These are phyloP conservation scores for Mus musculus DNA, from an alignment of 2,113 vertebrate genomes.

Conservation along the genomic window DNA sequence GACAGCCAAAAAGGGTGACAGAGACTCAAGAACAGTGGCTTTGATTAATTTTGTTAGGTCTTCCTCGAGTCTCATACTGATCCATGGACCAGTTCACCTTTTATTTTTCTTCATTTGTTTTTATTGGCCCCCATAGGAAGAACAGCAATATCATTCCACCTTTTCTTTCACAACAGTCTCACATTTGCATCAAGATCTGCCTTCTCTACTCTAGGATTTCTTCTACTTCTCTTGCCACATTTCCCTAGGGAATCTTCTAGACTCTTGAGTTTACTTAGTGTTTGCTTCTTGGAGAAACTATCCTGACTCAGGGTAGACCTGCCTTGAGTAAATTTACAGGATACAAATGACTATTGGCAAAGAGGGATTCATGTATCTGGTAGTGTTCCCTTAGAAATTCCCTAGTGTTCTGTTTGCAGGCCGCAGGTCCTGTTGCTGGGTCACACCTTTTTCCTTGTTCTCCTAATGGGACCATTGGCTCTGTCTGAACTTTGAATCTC, in stretches of 20 bases:
- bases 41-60: not conserved
- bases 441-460: not conserved
- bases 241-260: not conserved
- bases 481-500: not conserved
- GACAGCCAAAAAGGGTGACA: not conserved
- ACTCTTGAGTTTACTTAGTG: not conserved
- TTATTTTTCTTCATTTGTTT: no score
- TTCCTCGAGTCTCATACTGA: not conserved
- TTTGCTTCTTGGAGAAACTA: not conserved
- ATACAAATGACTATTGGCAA: no score
- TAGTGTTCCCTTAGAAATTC: not conserved
- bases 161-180: not conserved
- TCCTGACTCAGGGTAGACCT: not conserved
- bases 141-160: no score
- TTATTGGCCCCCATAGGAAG: no score
- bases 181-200: no score
- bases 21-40: not conserved
- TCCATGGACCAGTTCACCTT: not conserved
- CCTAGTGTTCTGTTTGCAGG: not conserved
- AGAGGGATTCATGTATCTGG: not conserved
- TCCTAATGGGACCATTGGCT: not conserved
- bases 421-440: not conserved
- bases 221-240: not conserved
- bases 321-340: not conserved
- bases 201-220: no score